These are phyloP conservation scores for Clinocottus analis DNA, from an alignment of 2,113 vertebrate species.

Conservation along the genomic window DNA sequence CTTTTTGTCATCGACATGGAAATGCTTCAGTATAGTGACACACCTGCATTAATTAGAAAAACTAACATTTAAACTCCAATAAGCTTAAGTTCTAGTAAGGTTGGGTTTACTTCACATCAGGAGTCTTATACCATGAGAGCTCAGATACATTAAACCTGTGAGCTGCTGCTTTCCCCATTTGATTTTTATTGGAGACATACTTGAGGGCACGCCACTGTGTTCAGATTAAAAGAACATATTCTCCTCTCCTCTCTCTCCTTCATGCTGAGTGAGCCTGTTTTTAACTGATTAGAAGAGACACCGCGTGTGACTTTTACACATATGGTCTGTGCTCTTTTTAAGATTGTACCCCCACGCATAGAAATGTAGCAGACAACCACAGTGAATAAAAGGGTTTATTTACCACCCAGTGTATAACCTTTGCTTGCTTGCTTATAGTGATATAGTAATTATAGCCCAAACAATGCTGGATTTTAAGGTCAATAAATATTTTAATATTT, in stretches of 20 bases:
- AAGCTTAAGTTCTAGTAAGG: neutral
- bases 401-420: conserved; percentile 7
- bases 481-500: neutral
- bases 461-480: neutral
- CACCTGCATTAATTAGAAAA: neutral
- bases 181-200: conserved; percentile 32
- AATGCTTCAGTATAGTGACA: neutral
- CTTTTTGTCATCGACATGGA: neutral
- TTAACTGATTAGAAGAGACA: conserved; percentile 30
- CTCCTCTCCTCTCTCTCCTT: conserved; percentile 16
- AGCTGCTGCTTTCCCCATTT: conserved; percentile 6
- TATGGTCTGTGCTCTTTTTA: conserved; percentile 16
- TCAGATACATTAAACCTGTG: conserved; percentile 30
- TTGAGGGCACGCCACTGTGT: conserved; percentile 10
- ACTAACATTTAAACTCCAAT: neutral
- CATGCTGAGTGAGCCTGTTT: conserved; percentile 33
- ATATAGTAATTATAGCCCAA: neutral
- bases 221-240: conserved; percentile 15
- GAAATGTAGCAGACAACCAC: conserved; percentile 7
- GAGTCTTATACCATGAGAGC: conserved; percentile 16
- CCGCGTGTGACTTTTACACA: conserved; percentile 23
- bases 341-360: conserved; percentile 8
- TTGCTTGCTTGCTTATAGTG: neutral
- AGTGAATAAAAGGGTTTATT: neutral
- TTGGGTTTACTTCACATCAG: conserved; percentile 21